Evolutionary conservation across 1,140 invertebrate genomes (phyloP).

Genomic region (Colletes latitarsis): DNA sequence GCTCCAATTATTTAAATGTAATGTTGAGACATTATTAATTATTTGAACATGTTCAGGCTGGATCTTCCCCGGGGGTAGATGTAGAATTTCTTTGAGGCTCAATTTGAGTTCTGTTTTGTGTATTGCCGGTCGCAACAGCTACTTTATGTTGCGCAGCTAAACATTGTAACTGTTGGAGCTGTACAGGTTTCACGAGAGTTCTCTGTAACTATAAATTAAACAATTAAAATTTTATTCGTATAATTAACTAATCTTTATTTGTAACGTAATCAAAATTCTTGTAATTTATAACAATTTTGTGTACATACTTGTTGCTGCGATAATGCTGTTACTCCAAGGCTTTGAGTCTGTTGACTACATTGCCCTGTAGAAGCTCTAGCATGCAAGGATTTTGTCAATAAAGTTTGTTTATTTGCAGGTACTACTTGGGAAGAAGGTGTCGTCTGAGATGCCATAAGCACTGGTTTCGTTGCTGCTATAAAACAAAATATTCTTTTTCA

Average conservation of each 20-base stretch:
- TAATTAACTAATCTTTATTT: not conserved
- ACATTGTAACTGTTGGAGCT: constrained; percentile 80
- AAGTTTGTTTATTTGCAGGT: constrained; percentile 79
- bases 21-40: constrained; percentile 56
- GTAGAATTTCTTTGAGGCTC: constrained; percentile 71
- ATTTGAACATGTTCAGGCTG: constrained; percentile 71
- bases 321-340: constrained; percentile 75
- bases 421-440: constrained; percentile 77
- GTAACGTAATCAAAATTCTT: not conserved
- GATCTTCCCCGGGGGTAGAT: constrained; percentile 68
- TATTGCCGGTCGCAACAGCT: constrained; percentile 73
- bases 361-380: constrained; percentile 76
- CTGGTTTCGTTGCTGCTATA: constrained; percentile 77
- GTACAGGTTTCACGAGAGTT: constrained; percentile 73
- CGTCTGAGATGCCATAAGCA: constrained; percentile 78
- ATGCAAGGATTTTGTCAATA: constrained; percentile 79
- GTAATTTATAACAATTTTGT: constrained; percentile 13
- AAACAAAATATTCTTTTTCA: constrained; percentile 20
- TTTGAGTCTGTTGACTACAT: constrained; percentile 76
- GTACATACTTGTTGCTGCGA: constrained; percentile 77
- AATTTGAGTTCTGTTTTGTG: constrained; percentile 75
- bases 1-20: constrained; percentile 67
- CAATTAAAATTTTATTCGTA: not conserved
- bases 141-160: constrained; percentile 78
- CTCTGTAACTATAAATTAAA: constrained; percentile 75